Evolutionary conservation across 1,140 invertebrate genomes (phyloP), one percentile per base, ranked within the genome.

Genomic region (Drosophila seguyi): DNA sequence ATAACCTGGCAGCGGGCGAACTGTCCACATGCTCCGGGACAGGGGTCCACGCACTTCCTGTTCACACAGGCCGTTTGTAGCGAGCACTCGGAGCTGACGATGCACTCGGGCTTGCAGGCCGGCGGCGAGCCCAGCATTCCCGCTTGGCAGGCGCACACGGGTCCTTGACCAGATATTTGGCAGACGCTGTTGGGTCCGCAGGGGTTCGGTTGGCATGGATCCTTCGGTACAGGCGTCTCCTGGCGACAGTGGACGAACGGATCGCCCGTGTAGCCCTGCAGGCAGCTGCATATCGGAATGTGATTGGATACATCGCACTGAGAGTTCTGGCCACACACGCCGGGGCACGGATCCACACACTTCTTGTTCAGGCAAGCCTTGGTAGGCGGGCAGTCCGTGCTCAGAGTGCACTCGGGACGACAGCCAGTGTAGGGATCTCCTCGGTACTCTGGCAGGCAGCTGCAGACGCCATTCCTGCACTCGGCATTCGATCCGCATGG

Each of bases 401-500:
- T 98, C 81, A 97, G 94, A 0, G 97, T 95, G 92, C 97, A 98
- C 92, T 98, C 97, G 16, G 97, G 97, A 72, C 96, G 93, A 92
- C 97, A 98, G 20, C 94, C 95, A 58, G 92, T 90, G 72, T 96
- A 95, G 6, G 95, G 95, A 92, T 95, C 94, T 25, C 95, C 95
- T 47, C 94, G 93, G 90, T 96, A 96, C 59, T 95, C 95, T 20
- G 93, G 90, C 59, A 95, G 72, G 76, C 96, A 96, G 27, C 93
- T 93, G 79, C 95, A 96, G 52, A 96, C 95, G 55, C 95, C 95
- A 27, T 79, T 71, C 93, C 94, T 94, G 92, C 95, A 96, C 88
- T 96, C 80, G 36, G 97, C 96, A 93, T 97, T 97, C 1, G 95
- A 94, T 42, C 96, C 97, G 91, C 96, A 97, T n/a, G 96, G 96